These are phyloP conservation scores for Dendrolimus kikuchii DNA, from an alignment of 1,140 invertebrate species.

Conservation along the genomic window DNA sequence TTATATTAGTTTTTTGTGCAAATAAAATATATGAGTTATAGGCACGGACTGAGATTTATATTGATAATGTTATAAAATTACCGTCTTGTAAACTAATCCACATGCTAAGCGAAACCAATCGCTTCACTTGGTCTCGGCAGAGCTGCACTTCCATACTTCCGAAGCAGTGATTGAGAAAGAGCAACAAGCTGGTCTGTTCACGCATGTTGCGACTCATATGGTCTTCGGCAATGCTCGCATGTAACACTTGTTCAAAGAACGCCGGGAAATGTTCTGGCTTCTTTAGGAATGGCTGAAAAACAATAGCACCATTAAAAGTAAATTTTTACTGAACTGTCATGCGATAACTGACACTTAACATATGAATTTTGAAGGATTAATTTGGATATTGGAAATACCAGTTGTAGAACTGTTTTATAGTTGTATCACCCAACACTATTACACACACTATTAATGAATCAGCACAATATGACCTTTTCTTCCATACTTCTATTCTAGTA, in stretches of 20 bases:
- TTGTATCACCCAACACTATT: too few species aligned
- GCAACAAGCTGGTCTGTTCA: constrained; percentile 90
- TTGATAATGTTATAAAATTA: constrained; percentile 41
- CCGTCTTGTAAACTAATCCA: constrained; percentile 93
- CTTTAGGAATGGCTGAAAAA: constrained; percentile 82
- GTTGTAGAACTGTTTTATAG: too few species aligned
- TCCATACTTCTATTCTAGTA: too few species aligned
- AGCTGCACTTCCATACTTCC: constrained; percentile 97
- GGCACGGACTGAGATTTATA: not conserved
- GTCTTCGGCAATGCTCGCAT: constrained; percentile 77
- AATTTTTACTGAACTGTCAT: too few species aligned
- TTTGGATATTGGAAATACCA: too few species aligned
- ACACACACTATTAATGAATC: too few species aligned
- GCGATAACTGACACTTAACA: too few species aligned
- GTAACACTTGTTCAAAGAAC: constrained; percentile 91
- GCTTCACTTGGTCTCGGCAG: constrained; percentile 93
- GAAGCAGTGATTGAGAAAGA: constrained; percentile 97
- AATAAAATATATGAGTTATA: not conserved
- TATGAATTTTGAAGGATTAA: too few species aligned
- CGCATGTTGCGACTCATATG: constrained; percentile 71
- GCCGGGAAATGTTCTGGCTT: constrained; percentile 85
- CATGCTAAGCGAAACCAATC: constrained; percentile 93
- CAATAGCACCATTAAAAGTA: not conserved
- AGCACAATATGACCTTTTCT: too few species aligned
- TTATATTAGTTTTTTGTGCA: too few species aligned